Base-by-base conservation (phyloP, 2,888 invertebrate species). In the Spodoptera littoralis region DNA sequence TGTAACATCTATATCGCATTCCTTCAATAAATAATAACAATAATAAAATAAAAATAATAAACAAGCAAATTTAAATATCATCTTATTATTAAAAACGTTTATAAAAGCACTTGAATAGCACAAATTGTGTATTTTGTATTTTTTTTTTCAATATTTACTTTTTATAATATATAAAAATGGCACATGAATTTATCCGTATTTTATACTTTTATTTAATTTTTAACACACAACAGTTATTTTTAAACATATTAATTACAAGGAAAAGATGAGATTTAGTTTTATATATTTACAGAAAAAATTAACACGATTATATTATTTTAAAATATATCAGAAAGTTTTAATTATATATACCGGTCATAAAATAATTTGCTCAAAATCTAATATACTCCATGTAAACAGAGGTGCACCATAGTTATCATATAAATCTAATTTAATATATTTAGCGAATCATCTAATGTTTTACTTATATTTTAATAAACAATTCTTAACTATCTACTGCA, bases 41-140 rank as follows among this genome's bases (percentile, higher is more conserved):
- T 75, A 81, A 80, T 83, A 77, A 86, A 82, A 86, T 70, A 84
- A 81, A 82, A 84, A 82, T 82, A 90, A 89, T 93, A 94, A 94
- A 89, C 93, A 94, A 94, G 94, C 94, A 94, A 94, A 94, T 94
- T 94, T 92, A 94, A 93, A 89, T 93, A 93, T 94, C 92, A 82
- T 84, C 84, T 83, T 85, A 82, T 82, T 70, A 81, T 87, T 85
- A 82, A 85, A 84, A 90, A 90, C 88, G 87, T 89, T 88, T 88
- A 89, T 90, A 91, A 92, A 94, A 94, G 94, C 93, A 93, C 93
- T 93, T 91, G 87, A 90, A 84, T 93, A 92, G 92, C 92, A 93
- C 90, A 88, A 86, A 87, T 88, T 85, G 87, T 89, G 87, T 80
- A 80, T 80, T 85, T 84, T 79, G 78, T 81, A 78, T 78, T 78